These are phyloP conservation scores for Pantala flavescens DNA, from an alignment of 1,140 invertebrate species.

Conservation along the genomic window DNA sequence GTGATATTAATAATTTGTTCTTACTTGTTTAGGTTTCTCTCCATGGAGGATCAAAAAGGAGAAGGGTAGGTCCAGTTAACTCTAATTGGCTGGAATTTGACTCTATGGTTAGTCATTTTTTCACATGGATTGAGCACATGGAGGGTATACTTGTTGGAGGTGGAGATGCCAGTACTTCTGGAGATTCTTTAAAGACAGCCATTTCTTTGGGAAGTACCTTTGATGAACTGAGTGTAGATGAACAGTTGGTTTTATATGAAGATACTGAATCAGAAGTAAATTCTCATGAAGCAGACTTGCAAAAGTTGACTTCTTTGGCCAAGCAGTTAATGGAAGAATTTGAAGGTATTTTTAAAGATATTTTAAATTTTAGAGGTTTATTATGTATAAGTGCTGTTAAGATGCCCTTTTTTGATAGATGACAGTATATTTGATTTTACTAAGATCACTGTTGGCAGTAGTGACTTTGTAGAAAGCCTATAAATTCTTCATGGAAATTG, in stretches of 20 bases:
- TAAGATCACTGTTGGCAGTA: too few relatives aligned
- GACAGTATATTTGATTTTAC: too few relatives aligned
- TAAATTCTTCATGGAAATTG: too few relatives aligned
- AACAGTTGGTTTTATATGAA: constrained; percentile 47
- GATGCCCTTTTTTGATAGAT: too few relatives aligned
- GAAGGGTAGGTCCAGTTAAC: constrained; percentile 21
- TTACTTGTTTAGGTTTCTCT: too few relatives aligned
- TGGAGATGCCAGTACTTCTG: constrained; percentile 29
- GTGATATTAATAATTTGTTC: too few relatives aligned
- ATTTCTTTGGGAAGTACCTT: constrained; percentile 38
- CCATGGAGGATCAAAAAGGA: constrained; percentile 13
- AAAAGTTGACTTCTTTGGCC: constrained; percentile 34
- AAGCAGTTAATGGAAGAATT: constrained; percentile 34
- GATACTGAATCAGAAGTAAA: constrained; percentile 36
- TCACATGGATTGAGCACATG: constrained; percentile 47
- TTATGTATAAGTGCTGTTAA: too few relatives aligned
- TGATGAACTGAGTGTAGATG: constrained; percentile 46
- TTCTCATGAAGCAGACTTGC: constrained; percentile 34
- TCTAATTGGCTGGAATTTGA: constrained; percentile 42
- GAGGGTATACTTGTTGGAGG: constrained; percentile 41
- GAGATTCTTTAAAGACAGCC: constrained; percentile 32
- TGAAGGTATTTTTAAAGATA: background rate
- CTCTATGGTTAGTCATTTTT: constrained; percentile 37
- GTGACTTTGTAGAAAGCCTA: too few relatives aligned
- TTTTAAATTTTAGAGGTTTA: too few relatives aligned